These are phyloP conservation scores for Dreissena polymorpha DNA, from an alignment of 1,140 invertebrate species.

Conservation along the genomic window DNA sequence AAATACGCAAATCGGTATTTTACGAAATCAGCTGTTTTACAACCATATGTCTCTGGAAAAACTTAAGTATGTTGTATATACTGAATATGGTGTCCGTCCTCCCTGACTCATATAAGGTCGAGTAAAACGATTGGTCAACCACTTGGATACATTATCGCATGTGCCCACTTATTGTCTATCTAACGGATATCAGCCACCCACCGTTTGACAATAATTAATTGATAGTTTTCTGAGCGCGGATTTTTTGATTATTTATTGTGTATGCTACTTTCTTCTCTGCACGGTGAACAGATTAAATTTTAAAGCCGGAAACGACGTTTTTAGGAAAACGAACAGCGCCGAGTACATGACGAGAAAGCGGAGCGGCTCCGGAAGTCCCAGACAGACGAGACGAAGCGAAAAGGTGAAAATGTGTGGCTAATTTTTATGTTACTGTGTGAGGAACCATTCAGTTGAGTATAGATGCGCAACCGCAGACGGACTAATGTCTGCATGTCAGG, in stretches of 20 bases:
- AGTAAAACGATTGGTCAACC: neutral
- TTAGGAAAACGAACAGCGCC: conserved; percentile 77
- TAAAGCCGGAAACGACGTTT: neutral
- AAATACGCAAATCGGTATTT: too few relatives aligned
- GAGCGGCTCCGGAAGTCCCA: conserved; percentile 71
- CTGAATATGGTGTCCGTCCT: too few relatives aligned
- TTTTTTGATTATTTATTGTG: neutral
- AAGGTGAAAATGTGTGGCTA: conserved; percentile 12
- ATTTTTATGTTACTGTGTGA: neutral
- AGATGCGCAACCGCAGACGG: too few relatives aligned
- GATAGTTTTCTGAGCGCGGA: neutral
- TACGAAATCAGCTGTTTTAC: too few relatives aligned
- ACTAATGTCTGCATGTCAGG: too few relatives aligned
- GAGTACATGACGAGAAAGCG: conserved; percentile 75
- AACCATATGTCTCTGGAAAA: too few relatives aligned
- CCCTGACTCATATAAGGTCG: neutral
- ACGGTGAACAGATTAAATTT: neutral
- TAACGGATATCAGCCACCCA: neutral
- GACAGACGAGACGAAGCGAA: conserved; percentile 66
- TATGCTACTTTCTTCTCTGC: neutral
- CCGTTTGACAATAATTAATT: neutral
- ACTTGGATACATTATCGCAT: neutral
- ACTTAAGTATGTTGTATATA: too few relatives aligned
- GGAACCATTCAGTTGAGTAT: too few relatives aligned
- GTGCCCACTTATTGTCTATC: neutral